Base-by-base conservation (phyloP, 2,113 vertebrate genomes). In the Hyperopisus bebe region DNA sequence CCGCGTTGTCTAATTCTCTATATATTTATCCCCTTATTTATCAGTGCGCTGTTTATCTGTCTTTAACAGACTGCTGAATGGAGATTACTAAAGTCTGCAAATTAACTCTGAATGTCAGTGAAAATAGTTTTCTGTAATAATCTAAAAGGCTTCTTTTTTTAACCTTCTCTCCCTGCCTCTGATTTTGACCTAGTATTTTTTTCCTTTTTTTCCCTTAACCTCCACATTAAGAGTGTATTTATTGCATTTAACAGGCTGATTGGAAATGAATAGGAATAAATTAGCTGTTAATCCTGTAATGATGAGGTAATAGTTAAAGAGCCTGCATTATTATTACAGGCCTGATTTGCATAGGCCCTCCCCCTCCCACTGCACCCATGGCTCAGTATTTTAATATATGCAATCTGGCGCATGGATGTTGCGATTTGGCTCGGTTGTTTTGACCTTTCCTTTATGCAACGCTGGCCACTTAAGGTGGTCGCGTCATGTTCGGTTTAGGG, bases 271-370 rank as follows among this genome's bases (percentile, higher is more conserved):
- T 66, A 90, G 88, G 88, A 90, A 90, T 90, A 89, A 89, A 89
- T 90, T 90, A 90, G 83, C 87, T 90, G 88, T 90, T 90, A 90
- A 90, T 90, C 90, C 88, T 90, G 90, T 90, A 89, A 90, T 90
- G 84, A 89, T 89, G 83, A 89, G 88, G 90, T 90, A 90, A 89
- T 90, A 90, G 88, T 90, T 88, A 90, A 86, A 89, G 88, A 86
- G 80, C 55, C 88, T 86, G 87, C 80, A 89, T 88, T 90, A 90
- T 90, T 85, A 90, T 90, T 88, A 88, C 50, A 84, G 83, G 90
- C 27, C 90, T 89, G 70, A 90, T 89, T 90, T 88, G 70, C 84
- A 82, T 87, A 46, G 10, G 53, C 86, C 11, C 70, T 58, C 90
- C 51, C 44, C 88, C 55, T 19, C 77, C 47, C 87, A 10, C 19